These are phyloP conservation scores for Hylaea fasciaria DNA, from an alignment of 2,888 invertebrate genomes.

Conservation along the genomic window DNA sequence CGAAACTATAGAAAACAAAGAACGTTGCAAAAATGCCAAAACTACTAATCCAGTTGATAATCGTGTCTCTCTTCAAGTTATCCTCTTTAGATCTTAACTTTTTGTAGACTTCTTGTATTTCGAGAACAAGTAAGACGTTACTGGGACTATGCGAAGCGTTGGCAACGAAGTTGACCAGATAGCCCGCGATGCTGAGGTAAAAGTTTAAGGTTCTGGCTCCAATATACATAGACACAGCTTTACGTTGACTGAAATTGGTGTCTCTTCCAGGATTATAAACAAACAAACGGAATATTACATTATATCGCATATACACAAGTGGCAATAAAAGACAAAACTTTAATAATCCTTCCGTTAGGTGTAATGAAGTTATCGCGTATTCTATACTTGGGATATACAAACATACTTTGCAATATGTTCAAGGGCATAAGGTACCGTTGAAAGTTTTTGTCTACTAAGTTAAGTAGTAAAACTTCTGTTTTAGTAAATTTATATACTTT, in stretches of 20 bases:
- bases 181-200: background rate
- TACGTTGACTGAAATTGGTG: background rate
- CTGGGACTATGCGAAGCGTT: conserved; percentile 1
- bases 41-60: conserved; percentile 10
- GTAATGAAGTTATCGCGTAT: conserved; percentile 27
- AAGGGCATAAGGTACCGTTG: conserved; percentile 19
- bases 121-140: conserved; percentile 17
- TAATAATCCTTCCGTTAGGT: background rate
- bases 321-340: conserved; percentile 4
- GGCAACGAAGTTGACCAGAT: conserved; percentile 3
- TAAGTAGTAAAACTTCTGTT: conserved; percentile 16
- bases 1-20: background rate
- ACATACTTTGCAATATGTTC: conserved; percentile 12
- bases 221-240: background rate
- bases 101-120: conserved; percentile 9
- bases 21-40: background rate
- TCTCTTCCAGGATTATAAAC: background rate
- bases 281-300: conserved; percentile 1
- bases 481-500: conserved; percentile 11
- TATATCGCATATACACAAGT: conserved; percentile 6
- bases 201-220: background rate
- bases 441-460: conserved; percentile 14
- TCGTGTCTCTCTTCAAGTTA: background rate
- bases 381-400: conserved; percentile 14
- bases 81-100: conserved; percentile 1